These are phyloP conservation scores for Phenacoccus solenopsis DNA, from an alignment of 1,140 invertebrate genomes.

Conservation along the genomic window DNA sequence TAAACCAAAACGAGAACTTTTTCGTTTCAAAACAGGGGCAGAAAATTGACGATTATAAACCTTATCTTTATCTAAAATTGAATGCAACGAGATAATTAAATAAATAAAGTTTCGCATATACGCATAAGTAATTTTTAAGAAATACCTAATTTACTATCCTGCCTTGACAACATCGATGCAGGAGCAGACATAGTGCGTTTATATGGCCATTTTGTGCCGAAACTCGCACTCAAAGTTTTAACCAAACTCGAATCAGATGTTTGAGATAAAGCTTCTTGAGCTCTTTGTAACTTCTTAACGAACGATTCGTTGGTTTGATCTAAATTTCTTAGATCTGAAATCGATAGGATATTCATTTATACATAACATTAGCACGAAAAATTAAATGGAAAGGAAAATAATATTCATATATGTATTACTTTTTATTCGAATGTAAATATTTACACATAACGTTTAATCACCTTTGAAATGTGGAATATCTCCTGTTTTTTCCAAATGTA, in stretches of 20 bases:
- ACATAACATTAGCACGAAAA: too few relatives aligned
- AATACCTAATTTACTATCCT: slow-evolving; percentile 62
- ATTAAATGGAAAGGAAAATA: too few relatives aligned
- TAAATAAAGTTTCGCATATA: background rate
- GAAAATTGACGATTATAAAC: slow-evolving; percentile 78
- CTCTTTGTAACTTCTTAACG: slow-evolving; percentile 72
- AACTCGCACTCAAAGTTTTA: slow-evolving; percentile 77
- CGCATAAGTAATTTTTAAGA: background rate
- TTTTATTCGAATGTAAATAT: too few relatives aligned
- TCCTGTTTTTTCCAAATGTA: slow-evolving; percentile 67
- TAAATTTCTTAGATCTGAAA: slow-evolving; percentile 72
- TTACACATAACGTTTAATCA: too few relatives aligned
- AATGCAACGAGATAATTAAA: background rate
- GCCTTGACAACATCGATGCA: slow-evolving; percentile 61
- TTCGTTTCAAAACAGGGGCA: slow-evolving; percentile 76
- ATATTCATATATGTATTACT: too few relatives aligned
- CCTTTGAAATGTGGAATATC: slow-evolving; percentile 72
- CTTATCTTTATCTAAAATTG: slow-evolving; percentile 49
- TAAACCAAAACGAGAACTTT: slow-evolving; percentile 79
- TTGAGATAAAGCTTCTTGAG: slow-evolving; percentile 69
- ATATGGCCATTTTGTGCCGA: slow-evolving; percentile 88
- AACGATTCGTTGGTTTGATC: slow-evolving; percentile 82
- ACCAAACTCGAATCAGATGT: slow-evolving; percentile 48
- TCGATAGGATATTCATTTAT: background rate
- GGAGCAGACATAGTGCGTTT: slow-evolving; percentile 86